Evolutionary conservation across 2,888 invertebrate genomes (phyloP).

Genomic region (Mimumesa dahlbomi): DNA sequence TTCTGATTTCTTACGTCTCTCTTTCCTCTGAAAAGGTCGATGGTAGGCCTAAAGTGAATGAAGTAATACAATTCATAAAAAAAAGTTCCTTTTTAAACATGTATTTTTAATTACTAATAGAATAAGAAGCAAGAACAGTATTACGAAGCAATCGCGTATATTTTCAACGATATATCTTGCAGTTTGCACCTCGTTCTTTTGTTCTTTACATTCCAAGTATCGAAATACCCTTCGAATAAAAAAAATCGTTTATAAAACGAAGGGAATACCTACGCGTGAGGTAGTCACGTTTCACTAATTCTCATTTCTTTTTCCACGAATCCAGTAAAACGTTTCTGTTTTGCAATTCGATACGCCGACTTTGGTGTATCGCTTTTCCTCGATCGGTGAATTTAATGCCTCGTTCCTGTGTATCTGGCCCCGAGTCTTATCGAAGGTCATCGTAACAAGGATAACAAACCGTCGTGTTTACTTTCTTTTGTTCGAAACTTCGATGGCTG

Average conservation of each 20-base stretch:
- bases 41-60: background rate
- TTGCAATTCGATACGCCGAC: background rate
- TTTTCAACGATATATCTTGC: background rate
- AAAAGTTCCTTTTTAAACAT: background rate
- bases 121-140: background rate
- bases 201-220: no score
- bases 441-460: background rate
- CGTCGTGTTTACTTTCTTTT: slow-evolving; percentile 29
- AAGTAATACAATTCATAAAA: background rate
- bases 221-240: no score
- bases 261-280: no score
- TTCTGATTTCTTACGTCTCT: background rate
- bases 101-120: background rate
- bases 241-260: no score
- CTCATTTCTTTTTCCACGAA: no score
- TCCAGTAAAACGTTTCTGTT: no score
- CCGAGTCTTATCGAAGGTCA: slow-evolving; percentile 31
- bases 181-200: background rate
- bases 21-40: background rate
- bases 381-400: slow-evolving; percentile 11
- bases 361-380: background rate
- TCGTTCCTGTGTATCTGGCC: slow-evolving; percentile 29
- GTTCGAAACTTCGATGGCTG: slow-evolving; percentile 25
- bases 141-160: background rate
- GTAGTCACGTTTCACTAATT: no score